Base-by-base conservation (phyloP, 2,113 vertebrate genomes). In the Romanogobio albipinnatus region DNA sequence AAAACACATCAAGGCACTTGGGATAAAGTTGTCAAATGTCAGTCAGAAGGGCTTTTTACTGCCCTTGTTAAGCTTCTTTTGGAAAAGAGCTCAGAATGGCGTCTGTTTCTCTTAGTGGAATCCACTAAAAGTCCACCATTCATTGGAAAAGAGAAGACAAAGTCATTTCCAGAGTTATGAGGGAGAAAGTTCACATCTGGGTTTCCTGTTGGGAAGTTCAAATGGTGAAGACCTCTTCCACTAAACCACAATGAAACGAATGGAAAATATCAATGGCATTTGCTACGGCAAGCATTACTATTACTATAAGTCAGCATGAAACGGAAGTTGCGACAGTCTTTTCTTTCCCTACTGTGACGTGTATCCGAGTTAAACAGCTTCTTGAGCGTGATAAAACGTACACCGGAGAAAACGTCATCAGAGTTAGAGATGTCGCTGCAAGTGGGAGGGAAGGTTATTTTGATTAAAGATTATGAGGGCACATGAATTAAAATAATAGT, bases 11-110 rank as follows among this genome's bases (percentile, higher is more conserved):
- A 58, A 62, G 19, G 51, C 1, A 17, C 10, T 22, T 33, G 15
- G 5, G 59, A 85, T 76, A 26, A 36, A 76, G 80, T 39, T 61
- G 45, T 77, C 84, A 43, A 73, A 43, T 51, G 62, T 39, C 36
- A 53, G 1, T 86, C 84, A 81, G 29, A 49, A 39, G 53, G 66
- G 62, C 47, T 68, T 84, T 76, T 68, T 71, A 78, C 49, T 56
- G 36, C 58, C 53, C 62, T 77, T 45, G n/a, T 84, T 58, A n/a
- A 84, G 29, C 49, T 51, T 51, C 11, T 5, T 22, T 76, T 36
- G 66, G 5, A 75, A 83, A 83, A 49, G 10, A 10, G 10, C 59
- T 43, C 33, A 45, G 62, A 76, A 84, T 62, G 47, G 47, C 4
- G 10, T 36, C 49, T 59, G 84, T 22, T 43, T 64, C 76, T 76